Base-by-base conservation (phyloP, 2,113 vertebrate species). In the Pluvialis apricaria region DNA sequence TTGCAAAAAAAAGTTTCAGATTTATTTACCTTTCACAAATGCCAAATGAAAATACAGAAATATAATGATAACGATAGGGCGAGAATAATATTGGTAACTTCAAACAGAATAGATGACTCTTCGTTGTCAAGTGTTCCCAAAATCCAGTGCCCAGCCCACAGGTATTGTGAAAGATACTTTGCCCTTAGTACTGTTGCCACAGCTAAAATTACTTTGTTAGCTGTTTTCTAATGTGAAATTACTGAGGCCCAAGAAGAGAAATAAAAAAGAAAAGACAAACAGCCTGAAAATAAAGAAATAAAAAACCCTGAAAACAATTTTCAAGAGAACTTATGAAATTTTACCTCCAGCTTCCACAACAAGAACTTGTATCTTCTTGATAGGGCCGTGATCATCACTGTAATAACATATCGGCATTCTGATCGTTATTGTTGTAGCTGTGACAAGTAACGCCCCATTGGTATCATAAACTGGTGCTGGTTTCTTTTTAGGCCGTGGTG, bases 381-480 rank as follows among this genome's bases (percentile, higher is more conserved):
- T 99, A 86, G 99, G 99, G 42, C 99, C 99, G 36, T 99, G 99
- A 93, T 99, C 98, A 72, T 99, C 99, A 96, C 95, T 99, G 96
- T 99, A 99, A 97, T 99, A 99, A 97, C 99, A 99, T 94, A 98
- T 82, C 24, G 99, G 99, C 99, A 99, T 99, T 97, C 94, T 98
- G 97, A 99, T 98, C 12, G 98, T 98, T 97, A 99, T 99, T 88
- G 98, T 99, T 92, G 98, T 99, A 78, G 98, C 97, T 78, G 99
- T 99, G 94, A 98, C 98, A 5, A 99, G 98, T 75, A 99, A 82
- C 44, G 98, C 98, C 91, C 99, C 99, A 75, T 95, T 98, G 70
- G 97, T 95, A 97, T 98, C 98, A 95, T 98, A 97, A 96, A 98
- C 97, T 58, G 98, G 98, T 88, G 92, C 91, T 57, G 99, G 99